Conservation (phyloP, 2,888 invertebrate genomes). For the Lasiommata megera region DNA sequence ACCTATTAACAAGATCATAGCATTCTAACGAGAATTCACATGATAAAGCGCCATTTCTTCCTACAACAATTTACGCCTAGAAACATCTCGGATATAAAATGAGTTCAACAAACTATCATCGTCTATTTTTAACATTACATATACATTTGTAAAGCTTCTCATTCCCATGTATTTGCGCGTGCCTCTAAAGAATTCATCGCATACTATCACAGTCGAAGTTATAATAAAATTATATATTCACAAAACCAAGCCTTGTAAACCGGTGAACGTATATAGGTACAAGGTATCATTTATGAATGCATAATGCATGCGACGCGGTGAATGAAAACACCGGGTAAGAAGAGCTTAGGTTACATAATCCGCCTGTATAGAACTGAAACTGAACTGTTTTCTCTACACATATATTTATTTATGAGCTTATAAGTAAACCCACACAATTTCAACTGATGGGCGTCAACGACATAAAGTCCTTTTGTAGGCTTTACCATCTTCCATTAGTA, state of each 20-base stretch:
- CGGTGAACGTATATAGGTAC: neutral
- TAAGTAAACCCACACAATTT: no score
- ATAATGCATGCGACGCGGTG: constrained; percentile 14
- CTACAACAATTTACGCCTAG: neutral
- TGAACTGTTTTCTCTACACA: neutral
- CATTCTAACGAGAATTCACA: neutral
- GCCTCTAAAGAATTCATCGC: neutral
- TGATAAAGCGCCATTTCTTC: neutral
- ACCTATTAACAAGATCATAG: no score
- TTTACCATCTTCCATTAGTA: no score
- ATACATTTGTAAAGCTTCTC: constrained; percentile 5
- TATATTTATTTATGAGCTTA: neutral
- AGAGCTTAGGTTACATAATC: neutral
- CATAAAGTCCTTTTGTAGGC: no score
- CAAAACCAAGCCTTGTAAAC: neutral
- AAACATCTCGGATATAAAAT: constrained; percentile 6
- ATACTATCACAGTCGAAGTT: neutral
- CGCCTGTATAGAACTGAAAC: neutral
- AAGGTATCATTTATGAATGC: constrained; percentile 19
- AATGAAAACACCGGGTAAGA: constrained; percentile 10
- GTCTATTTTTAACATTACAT: neutral
- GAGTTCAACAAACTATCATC: constrained; percentile 8
- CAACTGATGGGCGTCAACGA: no score
- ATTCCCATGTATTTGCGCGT: neutral
- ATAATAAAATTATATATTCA: neutral